phyloP scores from a whole-genome alignment of 2,113 vertebrate genomes.

The Martes martes region DNA sequence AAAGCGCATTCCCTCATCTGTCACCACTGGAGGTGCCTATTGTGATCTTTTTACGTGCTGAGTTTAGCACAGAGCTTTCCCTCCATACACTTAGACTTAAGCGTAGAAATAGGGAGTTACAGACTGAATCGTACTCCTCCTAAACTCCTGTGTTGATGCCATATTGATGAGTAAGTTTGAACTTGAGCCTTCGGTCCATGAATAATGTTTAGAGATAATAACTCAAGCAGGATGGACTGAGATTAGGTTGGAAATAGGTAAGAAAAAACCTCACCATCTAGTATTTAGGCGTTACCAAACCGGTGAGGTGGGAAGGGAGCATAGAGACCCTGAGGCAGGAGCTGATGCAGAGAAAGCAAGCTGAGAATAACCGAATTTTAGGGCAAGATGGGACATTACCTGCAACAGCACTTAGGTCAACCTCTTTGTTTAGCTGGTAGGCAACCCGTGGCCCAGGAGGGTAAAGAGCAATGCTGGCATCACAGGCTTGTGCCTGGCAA shows the following conservation, averaged over 20 bases:
- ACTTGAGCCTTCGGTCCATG: background rate
- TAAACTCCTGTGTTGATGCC: background rate
- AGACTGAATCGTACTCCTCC: fast-evolving
- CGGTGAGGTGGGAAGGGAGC: background rate
- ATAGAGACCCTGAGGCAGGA: background rate
- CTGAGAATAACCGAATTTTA: background rate
- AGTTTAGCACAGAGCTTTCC: background rate
- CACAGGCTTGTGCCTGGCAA: background rate
- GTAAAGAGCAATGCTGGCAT: background rate
- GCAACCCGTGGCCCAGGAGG: background rate
- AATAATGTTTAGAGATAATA: background rate
- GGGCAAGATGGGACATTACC: background rate
- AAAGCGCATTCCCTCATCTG: background rate
- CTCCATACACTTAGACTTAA: background rate
- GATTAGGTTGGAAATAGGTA: background rate
- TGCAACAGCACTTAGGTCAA: background rate
- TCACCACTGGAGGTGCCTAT: background rate
- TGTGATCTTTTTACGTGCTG: background rate
- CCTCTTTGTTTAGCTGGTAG: background rate
- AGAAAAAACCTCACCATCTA: background rate
- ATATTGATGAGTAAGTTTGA: background rate
- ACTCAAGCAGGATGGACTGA: background rate
- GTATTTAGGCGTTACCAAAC: background rate
- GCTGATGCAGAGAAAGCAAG: background rate
- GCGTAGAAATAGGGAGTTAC: background rate